Percentiles rank a stretch among this genome's conserved stretches.
Evolutionary conservation across 1,140 invertebrate genomes (phyloP).

Genomic region (Anoplophora glabripennis): DNA sequence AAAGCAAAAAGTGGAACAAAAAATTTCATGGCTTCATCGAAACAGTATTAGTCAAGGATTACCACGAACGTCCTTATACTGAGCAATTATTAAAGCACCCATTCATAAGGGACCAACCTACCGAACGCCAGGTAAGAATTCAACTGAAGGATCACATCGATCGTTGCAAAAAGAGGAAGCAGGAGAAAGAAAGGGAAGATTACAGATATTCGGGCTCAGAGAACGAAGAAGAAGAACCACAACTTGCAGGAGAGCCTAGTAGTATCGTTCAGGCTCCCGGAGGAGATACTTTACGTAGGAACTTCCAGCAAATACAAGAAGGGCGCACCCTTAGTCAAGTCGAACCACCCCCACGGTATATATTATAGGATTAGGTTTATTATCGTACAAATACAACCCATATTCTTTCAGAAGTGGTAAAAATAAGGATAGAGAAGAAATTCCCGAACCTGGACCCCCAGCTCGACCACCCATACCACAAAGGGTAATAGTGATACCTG

Average conservation of each 20-base stretch:
- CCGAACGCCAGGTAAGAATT: conserved; percentile 95
- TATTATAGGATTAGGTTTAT: too few species aligned
- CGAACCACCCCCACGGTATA: conserved; percentile 44
- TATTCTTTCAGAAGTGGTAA: conserved; percentile 40
- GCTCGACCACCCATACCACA: conserved; percentile 82
- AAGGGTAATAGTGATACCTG: conserved; percentile 77
- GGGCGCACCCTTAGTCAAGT: conserved; percentile 63
- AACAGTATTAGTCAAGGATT: conserved; percentile 92
- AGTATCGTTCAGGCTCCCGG: conserved; percentile 86
- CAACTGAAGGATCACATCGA: conserved; percentile 99
- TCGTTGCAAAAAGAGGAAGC: conserved; percentile 90
- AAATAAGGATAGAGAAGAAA: conserved; percentile 49
- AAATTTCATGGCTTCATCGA: conserved; percentile 91
- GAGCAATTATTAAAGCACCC: conserved; percentile 96
- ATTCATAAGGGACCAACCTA: conserved; percentile 97
- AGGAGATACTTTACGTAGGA: conserved; percentile 87
- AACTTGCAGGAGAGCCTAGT: conserved; percentile 80
- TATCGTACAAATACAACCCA: too few species aligned
- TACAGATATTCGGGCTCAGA: conserved; percentile 84
- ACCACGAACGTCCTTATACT: conserved; percentile 96
- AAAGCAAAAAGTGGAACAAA: conserved; percentile 98
- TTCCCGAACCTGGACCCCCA: conserved; percentile 78
- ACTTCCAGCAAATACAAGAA: conserved; percentile 97
- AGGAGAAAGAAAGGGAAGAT: conserved; percentile 82
- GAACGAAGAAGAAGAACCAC: conserved; percentile 84